Evolutionary conservation across 2,888 invertebrate genomes (phyloP).

Genomic region (Neoitamus cyanurus): DNA sequence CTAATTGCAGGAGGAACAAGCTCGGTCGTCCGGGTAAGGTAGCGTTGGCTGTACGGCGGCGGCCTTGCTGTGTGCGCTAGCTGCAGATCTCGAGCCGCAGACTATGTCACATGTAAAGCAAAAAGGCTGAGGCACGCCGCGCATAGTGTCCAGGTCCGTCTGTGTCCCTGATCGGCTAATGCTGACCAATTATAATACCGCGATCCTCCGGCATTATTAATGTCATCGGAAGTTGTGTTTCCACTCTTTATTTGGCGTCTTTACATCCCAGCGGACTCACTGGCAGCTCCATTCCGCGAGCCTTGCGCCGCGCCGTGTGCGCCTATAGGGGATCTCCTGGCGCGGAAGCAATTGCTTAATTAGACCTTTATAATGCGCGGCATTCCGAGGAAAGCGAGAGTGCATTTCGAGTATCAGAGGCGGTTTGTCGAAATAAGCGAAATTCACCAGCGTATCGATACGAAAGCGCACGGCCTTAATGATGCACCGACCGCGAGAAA

Average conservation of each 20-base stretch:
- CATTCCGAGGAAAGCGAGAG: conserved; percentile 38
- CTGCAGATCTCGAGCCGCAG: not conserved
- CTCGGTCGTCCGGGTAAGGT: not conserved
- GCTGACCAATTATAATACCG: conserved; percentile 45
- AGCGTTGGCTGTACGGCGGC: not conserved
- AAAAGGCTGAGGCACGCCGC: not conserved
- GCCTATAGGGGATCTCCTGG: not conserved
- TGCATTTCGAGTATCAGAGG: conserved; percentile 29
- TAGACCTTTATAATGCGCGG: conserved; percentile 39
- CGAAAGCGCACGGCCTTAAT: conserved; percentile 13
- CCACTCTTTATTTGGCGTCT: conserved; percentile 41
- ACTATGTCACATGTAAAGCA: conserved; percentile 2
- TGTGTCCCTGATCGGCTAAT: conserved; percentile 12
- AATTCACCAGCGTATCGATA: conserved; percentile 3
- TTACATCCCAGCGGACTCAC: conserved; percentile 6
- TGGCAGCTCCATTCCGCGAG: not conserved
- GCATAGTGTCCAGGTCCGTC: conserved; percentile 26
- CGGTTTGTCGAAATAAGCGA: conserved; percentile 31
- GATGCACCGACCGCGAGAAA: not conserved
- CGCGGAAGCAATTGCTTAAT: conserved; percentile 44
- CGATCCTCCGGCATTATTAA: conserved; percentile 44
- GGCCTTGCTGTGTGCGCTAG: not conserved
- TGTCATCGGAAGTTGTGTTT: conserved; percentile 44
- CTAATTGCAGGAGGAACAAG: conserved; percentile 45
- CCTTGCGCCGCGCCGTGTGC: not conserved